Evolutionary conservation across 2,113 vertebrate species (phyloP).

Genomic region (Motacilla tschutschensis): DNA sequence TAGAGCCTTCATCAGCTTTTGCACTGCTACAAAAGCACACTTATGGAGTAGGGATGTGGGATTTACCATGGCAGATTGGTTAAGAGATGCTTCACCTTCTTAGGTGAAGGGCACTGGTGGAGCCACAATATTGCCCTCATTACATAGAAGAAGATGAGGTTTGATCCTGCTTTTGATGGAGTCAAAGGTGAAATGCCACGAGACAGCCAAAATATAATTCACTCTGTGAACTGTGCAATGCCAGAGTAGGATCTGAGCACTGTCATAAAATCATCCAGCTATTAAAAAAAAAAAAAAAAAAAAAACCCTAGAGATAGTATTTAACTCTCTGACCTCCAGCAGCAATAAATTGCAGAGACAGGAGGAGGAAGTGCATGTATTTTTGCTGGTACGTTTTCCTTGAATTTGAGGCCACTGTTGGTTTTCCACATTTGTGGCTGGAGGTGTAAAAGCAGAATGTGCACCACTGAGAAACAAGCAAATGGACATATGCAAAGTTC

Average conservation of each 20-base stretch:
- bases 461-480: background rate
- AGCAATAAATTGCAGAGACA: slow-evolving; percentile 1
- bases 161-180: background rate
- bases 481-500: background rate
- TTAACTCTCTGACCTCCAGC: background rate
- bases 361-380: background rate
- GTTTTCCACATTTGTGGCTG: background rate
- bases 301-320: background rate
- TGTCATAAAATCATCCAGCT: slow-evolving; percentile 6
- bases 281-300: background rate
- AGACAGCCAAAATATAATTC: slow-evolving; percentile 23
- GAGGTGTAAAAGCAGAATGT: background rate
- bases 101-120: background rate
- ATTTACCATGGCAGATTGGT: background rate
- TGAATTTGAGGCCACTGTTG: background rate
- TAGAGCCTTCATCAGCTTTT: background rate
- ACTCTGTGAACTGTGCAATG: background rate
- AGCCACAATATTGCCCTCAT: background rate
- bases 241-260: background rate
- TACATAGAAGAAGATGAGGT: background rate
- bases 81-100: background rate
- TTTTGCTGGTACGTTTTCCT: background rate
- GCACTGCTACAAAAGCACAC: background rate
- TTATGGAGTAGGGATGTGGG: background rate
- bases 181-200: background rate